Evolutionary conservation across 2,797 vertebrate genomes (phyloP).

Genomic region (Spinus olivaceus): DNA sequence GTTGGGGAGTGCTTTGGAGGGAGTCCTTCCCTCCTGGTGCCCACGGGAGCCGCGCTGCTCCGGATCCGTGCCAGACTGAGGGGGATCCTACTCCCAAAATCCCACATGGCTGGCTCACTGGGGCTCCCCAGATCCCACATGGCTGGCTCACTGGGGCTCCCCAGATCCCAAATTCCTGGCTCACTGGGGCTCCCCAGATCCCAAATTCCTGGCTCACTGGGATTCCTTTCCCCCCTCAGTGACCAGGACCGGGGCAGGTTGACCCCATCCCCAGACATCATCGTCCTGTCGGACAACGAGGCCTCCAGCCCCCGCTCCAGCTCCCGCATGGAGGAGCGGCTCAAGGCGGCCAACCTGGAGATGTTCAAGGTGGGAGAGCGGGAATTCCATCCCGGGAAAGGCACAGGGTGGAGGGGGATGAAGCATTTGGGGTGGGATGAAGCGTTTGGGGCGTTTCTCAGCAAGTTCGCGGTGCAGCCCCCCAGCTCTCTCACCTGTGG

Average conservation of each 20-base stretch:
- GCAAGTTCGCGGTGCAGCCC: rapidly evolving
- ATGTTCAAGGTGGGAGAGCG: conserved; percentile 86
- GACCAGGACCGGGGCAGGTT: conserved; percentile 84
- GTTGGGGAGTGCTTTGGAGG: rapidly evolving
- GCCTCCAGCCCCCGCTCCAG: conserved; percentile 89
- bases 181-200: no score
- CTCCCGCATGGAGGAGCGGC: conserved; percentile 85
- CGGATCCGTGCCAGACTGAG: rapidly evolving
- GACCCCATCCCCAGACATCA: conserved; percentile 91
- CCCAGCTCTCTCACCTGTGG: rapidly evolving
- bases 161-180: no score
- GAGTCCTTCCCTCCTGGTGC: background rate
- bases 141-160: no score
- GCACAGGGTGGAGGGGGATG: rapidly evolving
- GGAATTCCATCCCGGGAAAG: background rate
- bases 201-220: background rate
- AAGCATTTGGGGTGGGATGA: no score
- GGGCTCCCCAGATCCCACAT: background rate
- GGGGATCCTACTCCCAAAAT: background rate
- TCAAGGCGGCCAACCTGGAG: conserved; percentile 89
- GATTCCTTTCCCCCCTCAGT: conserved; percentile 35
- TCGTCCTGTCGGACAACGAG: conserved; percentile 93
- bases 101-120: background rate
- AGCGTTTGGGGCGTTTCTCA: background rate
- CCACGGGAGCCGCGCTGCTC: rapidly evolving